Conservation (phyloP, 2,113 vertebrate genomes). For the Ptilorrhoa leucosticta region DNA sequence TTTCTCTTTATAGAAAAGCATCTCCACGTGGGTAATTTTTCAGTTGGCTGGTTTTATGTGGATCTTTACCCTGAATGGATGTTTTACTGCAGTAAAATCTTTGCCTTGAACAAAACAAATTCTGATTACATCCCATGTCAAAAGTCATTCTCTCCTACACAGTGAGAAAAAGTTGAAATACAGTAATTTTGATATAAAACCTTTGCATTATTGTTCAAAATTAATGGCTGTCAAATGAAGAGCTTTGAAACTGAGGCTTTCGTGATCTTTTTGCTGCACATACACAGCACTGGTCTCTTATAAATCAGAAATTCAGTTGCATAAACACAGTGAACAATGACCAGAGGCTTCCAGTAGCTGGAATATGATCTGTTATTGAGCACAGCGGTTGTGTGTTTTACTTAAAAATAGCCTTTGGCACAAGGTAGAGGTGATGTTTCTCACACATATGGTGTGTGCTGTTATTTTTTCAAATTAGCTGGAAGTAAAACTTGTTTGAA, state of each 20-base stretch:
- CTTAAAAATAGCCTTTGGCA: background rate
- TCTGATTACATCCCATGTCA: background rate
- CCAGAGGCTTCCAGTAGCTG: background rate
- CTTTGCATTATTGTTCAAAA: background rate
- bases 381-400: background rate
- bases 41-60: background rate
- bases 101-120: background rate
- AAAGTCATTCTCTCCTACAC: background rate
- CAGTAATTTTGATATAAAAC: accelerated
- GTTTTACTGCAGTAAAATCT: background rate
- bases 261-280: background rate
- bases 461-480: background rate
- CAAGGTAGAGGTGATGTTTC: background rate
- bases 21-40: background rate
- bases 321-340: background rate
- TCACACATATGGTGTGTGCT: background rate
- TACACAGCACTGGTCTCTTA: background rate
- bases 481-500: background rate
- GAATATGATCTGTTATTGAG: background rate
- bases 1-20: background rate
- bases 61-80: background rate
- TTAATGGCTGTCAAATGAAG: background rate
- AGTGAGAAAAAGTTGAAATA: background rate
- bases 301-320: background rate
- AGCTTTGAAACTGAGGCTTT: background rate